Percentiles rank a stretch among this genome's conserved stretches.
Conservation (phyloP, 2,113 vertebrate species). For the Pyxicephalus adspersus region DNA sequence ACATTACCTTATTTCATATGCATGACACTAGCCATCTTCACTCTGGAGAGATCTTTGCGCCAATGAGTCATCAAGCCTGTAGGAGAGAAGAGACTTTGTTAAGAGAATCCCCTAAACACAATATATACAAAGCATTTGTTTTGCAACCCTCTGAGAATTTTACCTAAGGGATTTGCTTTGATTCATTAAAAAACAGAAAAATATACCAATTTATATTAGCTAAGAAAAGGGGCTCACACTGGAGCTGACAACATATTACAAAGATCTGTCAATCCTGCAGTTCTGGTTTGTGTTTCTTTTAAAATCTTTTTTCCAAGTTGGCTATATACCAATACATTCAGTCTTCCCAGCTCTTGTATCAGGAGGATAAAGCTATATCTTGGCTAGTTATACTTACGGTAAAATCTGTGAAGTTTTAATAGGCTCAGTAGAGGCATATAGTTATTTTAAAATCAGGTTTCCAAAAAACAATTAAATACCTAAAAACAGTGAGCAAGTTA, state of each 20-base stretch:
- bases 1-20: slow-evolving; percentile 33
- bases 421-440: too few relatives aligned
- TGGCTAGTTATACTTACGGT: too few relatives aligned
- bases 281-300: too few relatives aligned
- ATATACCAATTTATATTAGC: background rate
- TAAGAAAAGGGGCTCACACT: background rate
- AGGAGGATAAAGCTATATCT: too few relatives aligned
- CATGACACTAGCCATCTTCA: background rate
- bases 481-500: too few relatives aligned
- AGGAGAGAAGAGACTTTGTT: background rate
- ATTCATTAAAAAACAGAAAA: background rate
- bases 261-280: too few relatives aligned
- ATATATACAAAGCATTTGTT: slow-evolving; percentile 3
- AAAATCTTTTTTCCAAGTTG: too few relatives aligned
- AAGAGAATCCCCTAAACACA: background rate
- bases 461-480: too few relatives aligned
- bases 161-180: background rate
- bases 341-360: too few relatives aligned
- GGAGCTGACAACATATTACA: background rate
- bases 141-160: background rate
- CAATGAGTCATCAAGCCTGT: slow-evolving; percentile 15
- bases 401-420: too few relatives aligned
- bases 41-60: slow-evolving; percentile 1
- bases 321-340: too few relatives aligned
- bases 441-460: too few relatives aligned